Evolutionary conservation across 2,113 vertebrate species (phyloP).

Genomic region (Mormyrus lacerda): DNA sequence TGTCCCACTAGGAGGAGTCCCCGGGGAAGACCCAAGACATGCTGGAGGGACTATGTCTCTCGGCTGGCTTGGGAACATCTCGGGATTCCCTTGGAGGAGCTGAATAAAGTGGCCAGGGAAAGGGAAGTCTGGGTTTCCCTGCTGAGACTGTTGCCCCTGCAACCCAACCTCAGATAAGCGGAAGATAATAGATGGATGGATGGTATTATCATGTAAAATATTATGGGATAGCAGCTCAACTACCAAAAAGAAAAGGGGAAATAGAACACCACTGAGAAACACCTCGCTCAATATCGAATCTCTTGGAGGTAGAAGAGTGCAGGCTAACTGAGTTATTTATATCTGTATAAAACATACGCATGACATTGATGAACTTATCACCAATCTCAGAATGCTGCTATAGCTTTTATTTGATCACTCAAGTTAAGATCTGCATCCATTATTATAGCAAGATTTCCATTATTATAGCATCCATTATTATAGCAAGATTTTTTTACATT

Average conservation of each 20-base stretch:
- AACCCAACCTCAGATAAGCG: too few species aligned
- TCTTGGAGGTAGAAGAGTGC: neutral
- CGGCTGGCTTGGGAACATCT: too few species aligned
- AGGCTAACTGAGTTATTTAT: neutral
- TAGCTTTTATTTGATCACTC: neutral
- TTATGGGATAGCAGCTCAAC: too few species aligned
- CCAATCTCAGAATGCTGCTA: neutral
- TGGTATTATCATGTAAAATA: too few species aligned
- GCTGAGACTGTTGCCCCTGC: too few species aligned
- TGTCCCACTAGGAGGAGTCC: too few species aligned
- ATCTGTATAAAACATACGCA: neutral
- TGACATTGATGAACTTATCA: neutral
- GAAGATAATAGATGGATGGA: too few species aligned
- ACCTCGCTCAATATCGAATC: neutral
- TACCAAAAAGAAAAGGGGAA: neutral
- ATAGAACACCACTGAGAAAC: neutral
- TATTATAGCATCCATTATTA: neutral
- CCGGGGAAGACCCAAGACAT: too few species aligned
- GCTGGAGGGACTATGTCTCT: too few species aligned
- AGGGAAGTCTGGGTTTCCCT: too few species aligned
- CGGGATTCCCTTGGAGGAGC: too few species aligned
- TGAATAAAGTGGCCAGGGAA: too few species aligned
- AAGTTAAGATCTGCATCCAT: neutral
- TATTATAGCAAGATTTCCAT: neutral
- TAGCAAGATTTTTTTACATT: neutral